Evolutionary conservation across 2,888 invertebrate species (phyloP).

Genomic region (Polymixis flavicincta): DNA sequence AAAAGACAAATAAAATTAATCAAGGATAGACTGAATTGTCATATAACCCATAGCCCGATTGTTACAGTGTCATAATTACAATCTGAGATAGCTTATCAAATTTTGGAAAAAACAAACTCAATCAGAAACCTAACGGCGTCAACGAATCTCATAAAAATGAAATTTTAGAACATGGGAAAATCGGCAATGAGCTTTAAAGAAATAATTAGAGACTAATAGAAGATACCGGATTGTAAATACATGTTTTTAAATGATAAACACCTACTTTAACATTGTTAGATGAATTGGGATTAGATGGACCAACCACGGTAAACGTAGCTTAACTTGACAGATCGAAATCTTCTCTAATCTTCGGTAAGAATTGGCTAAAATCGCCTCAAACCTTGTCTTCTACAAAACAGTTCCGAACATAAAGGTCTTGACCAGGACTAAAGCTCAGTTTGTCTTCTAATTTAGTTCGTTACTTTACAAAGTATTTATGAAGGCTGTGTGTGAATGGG

Average conservation of each 20-base stretch:
- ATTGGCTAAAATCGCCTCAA: not conserved
- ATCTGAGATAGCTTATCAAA: not conserved
- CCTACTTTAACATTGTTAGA: no score
- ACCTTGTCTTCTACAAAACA: not conserved
- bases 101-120: no score
- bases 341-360: not conserved
- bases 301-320: no score
- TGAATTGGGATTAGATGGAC: no score
- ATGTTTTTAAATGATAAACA: no score
- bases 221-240: not conserved
- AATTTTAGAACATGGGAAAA: no score
- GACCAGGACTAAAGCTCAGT: constrained; percentile 29
- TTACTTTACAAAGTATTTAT: constrained; percentile 30
- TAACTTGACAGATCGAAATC: no score
- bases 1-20: constrained; percentile 17
- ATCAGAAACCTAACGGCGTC: no score
- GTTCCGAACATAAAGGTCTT: constrained; percentile 9
- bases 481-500: constrained; percentile 10
- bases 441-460: constrained; percentile 34
- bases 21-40: not conserved
- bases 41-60: no score
- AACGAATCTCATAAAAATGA: no score
- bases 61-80: not conserved
- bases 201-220: not conserved
- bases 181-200: not conserved